Evolutionary conservation across 2,888 invertebrate genomes (phyloP).

Genomic region (Pterostichus niger): DNA sequence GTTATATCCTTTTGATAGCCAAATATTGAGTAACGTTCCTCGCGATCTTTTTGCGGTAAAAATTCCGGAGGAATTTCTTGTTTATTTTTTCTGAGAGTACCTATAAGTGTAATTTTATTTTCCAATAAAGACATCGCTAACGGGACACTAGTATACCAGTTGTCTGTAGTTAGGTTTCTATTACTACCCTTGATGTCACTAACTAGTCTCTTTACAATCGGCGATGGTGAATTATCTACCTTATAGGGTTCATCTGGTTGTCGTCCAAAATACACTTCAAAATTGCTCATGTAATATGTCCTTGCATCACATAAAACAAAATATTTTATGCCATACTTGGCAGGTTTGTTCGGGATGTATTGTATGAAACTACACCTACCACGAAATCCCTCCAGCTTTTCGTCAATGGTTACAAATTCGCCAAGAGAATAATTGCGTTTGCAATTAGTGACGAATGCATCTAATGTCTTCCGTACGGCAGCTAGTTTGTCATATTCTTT

Average conservation of each 20-base stretch:
- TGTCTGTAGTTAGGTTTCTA: conserved; percentile 69
- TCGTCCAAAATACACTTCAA: conserved; percentile 68
- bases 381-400: conserved; percentile 70
- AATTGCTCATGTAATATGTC: conserved; percentile 67
- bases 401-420: conserved; percentile 71
- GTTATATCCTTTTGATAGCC: conserved; percentile 48
- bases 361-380: conserved; percentile 71
- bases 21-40: conserved; percentile 37
- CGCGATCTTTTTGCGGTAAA: too few species aligned
- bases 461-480: too few species aligned
- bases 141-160: conserved; percentile 67
- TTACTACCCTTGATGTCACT: conserved; percentile 61
- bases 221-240: conserved; percentile 24
- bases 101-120: too few species aligned
- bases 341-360: conserved; percentile 72
- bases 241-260: conserved; percentile 67
- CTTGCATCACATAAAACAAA: conserved; percentile 68
- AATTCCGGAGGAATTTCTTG: too few species aligned
- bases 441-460: too few species aligned
- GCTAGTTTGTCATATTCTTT: too few species aligned
- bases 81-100: too few species aligned
- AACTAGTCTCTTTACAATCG: conserved; percentile 64
- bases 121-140: background rate
- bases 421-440: conserved; percentile 68
- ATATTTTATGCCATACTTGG: conserved; percentile 71